Evolutionary conservation across 2,797 vertebrate species (phyloP).

Genomic region (Synanceia verrucosa): DNA sequence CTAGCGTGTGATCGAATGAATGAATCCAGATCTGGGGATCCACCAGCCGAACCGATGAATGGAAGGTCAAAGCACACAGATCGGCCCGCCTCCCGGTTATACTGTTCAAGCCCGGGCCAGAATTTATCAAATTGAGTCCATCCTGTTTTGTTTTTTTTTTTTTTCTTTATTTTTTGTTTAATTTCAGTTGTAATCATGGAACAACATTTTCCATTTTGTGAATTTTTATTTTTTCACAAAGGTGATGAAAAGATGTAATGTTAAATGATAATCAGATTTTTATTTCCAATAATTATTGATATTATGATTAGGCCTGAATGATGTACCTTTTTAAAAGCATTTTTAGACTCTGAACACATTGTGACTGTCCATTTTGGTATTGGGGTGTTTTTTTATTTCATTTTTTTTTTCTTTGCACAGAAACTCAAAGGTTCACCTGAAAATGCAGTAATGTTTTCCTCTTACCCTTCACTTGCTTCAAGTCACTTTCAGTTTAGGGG

Average conservation of each 20-base stretch:
- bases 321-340: conserved; percentile 60
- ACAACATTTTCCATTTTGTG: conserved; percentile 73
- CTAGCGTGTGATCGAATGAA: conserved; percentile 76
- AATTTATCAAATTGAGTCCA: conserved; percentile 76
- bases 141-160: conserved; percentile 54
- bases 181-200: conserved; percentile 73
- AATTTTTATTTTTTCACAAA: conserved; percentile 72
- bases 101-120: conserved; percentile 77
- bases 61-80: conserved; percentile 86
- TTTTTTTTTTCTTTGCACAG: conserved; percentile 62
- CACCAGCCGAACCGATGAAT: conserved; percentile 85
- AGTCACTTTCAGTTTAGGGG: conserved; percentile 79
- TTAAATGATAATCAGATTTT: conserved; percentile 69
- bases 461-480: conserved; percentile 69
- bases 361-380: conserved; percentile 65
- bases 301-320: conserved; percentile 67
- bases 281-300: conserved; percentile 61
- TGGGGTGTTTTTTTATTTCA: conserved; percentile 26
- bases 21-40: conserved; percentile 80
- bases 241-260: conserved; percentile 64
- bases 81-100: conserved; percentile 76
- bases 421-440: conserved; percentile 70
- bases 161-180: conserved; percentile 22
- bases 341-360: conserved; percentile 59
- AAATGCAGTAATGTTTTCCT: conserved; percentile 77